Conservation (phyloP, 2,113 vertebrate species). For the Ceuthmochares aereus region DNA sequence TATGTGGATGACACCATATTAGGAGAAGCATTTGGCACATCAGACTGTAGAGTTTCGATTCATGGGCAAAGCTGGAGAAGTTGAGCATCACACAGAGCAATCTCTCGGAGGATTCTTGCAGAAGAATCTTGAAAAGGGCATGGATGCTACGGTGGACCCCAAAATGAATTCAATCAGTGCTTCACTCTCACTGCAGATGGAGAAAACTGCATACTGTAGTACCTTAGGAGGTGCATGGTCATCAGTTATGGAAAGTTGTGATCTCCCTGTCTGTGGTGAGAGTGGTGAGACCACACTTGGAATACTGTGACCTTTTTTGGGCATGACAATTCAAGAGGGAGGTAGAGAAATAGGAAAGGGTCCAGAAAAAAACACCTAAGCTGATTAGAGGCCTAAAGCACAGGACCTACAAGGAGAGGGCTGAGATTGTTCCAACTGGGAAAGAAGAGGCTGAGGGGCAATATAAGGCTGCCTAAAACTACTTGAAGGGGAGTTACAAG, state of each 20-base stretch:
- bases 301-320: not conserved
- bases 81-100: not conserved
- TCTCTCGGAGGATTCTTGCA: not conserved
- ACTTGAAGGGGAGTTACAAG: not conserved
- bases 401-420: not conserved
- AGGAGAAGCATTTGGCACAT: not conserved
- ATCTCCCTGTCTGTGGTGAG: rapidly evolving
- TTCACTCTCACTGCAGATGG: not conserved
- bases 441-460: not conserved
- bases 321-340: not conserved
- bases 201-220: not conserved
- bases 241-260: not conserved
- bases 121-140: not conserved
- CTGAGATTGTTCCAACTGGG: not conserved
- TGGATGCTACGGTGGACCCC: not conserved
- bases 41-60: not conserved
- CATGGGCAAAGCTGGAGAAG: not conserved
- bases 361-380: not conserved
- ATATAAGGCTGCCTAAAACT: not conserved
- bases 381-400: not conserved
- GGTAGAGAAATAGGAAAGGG: not conserved
- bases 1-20: not conserved
- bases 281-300: not conserved
- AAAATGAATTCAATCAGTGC: not conserved
- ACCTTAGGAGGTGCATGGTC: not conserved